Percentiles rank a stretch among this genome's conserved stretches.
Evolutionary conservation across 2,797 vertebrate genomes (phyloP).

Genomic region (Chloroceryle inda): DNA sequence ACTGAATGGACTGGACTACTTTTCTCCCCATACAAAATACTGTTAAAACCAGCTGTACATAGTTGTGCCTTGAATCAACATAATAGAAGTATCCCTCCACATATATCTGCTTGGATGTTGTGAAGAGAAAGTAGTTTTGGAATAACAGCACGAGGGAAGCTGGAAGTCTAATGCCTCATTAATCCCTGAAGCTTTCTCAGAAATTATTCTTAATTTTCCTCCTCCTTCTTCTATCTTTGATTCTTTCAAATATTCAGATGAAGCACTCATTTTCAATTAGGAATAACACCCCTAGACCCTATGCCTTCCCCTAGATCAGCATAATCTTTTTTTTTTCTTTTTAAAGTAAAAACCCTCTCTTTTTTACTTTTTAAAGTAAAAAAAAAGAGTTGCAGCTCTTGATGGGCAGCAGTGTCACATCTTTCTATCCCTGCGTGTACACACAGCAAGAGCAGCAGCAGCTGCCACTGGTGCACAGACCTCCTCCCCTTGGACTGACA

Average conservation of each 20-base stretch:
- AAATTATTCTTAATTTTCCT: constrained; percentile 12
- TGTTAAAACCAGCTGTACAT: background rate
- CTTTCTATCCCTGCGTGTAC: background rate
- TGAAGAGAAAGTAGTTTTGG: background rate
- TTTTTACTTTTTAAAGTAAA: background rate
- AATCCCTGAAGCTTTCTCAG: constrained; percentile 21
- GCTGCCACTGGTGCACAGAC: constrained; percentile 51
- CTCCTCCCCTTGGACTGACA: constrained; percentile 73
- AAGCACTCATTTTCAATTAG: background rate
- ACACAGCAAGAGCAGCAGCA: constrained; percentile 24
- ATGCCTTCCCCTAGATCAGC: background rate
- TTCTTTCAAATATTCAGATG: background rate
- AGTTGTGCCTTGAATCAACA: background rate
- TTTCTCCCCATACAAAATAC: background rate
- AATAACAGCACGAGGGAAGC: constrained; percentile 7
- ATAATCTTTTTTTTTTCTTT: background rate
- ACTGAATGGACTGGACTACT: background rate
- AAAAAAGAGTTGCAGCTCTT: background rate
- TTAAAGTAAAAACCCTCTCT: background rate
- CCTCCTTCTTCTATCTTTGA: background rate
- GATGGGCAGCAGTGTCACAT: background rate
- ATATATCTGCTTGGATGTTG: background rate
- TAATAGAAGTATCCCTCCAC: background rate
- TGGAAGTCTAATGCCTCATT: constrained; percentile 33
- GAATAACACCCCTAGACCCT: background rate